Base-by-base conservation (phyloP, 2,113 vertebrate species). In the Sorex fumeus region DNA sequence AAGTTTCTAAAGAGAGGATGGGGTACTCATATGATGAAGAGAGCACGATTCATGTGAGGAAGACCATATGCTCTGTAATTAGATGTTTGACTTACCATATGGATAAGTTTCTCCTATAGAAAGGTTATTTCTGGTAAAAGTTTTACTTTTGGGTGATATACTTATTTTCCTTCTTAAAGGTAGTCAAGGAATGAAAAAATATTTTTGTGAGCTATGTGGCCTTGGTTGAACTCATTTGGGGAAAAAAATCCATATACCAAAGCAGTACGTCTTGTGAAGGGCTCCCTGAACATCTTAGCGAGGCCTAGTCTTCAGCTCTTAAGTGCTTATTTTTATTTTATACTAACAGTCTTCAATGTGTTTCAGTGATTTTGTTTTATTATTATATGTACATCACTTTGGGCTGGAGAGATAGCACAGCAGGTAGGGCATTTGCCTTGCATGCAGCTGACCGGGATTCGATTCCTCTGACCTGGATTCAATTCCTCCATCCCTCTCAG, bases 291-390 rank as follows among this genome's bases (percentile, higher is more conserved):
- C 16, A 70, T 70, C 15, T 70, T 70, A 7, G n/a, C 5, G n/a
- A 70, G 67, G 16, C 4, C 16, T 19, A 70, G n/a, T 8, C 67
- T 32, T 70, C n/a, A 18, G 10, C 66, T 19, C 40, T 72, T 19
- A 8, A 13, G 36, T 34, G 9, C 0, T 30, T n/a, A 7, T 82
- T 12, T 30, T 47, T 72, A 13, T 60, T 89, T 93, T n/a, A 18
- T 3, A 9, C 75, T 34, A 30, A 3, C 10, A 3, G 4, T 76
- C 50, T 86, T 86, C 19, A 40, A 67, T 80, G 45, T 25, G 50
- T 60, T 70, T 43, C 80, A 75, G 64, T 86, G 8, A 30, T 36
- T 82, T 90, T 86, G 21, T 8, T 23, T 92, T 94, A 4, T 13
- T 32, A 21, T 83, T 78, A 47, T 5, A 77, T 18, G 66, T 18